These are phyloP conservation scores for Marasmarcha lunaedactyla DNA, from an alignment of 2,888 invertebrate species.

Conservation along the genomic window DNA sequence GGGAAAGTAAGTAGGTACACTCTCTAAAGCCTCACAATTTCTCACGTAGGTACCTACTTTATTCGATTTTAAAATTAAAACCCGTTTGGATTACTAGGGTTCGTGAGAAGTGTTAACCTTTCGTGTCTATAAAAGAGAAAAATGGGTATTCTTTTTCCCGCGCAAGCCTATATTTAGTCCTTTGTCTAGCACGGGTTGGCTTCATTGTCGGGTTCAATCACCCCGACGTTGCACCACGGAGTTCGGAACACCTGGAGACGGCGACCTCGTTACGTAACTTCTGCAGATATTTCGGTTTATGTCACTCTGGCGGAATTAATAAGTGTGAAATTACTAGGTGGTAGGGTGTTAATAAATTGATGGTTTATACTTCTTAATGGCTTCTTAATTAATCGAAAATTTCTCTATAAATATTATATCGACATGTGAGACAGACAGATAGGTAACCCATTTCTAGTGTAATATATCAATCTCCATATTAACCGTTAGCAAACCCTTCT, in stretches of 20 bases:
- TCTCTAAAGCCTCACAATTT: not conserved
- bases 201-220: slow-evolving; percentile 41
- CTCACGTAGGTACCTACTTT: not conserved
- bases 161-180: not conserved
- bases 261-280: slow-evolving; percentile 26
- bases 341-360: not conserved
- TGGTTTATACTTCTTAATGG: no score
- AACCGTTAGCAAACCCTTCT: no score
- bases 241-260: slow-evolving; percentile 37
- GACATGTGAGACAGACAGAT: no score
- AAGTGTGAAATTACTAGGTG: slow-evolving; percentile 3
- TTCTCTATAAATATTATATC: no score
- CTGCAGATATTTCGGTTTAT: slow-evolving; percentile 13
- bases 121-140: no score
- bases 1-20: not conserved
- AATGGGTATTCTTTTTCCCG: no score
- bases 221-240: slow-evolving; percentile 19
- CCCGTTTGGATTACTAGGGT: no score
- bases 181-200: slow-evolving; percentile 11
- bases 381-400: no score
- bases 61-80: no score
- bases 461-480: no score
- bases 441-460: no score
- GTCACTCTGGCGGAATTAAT: not conserved
- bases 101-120: no score